phyloP scores from a whole-genome alignment of 2,113 vertebrate species.

The Carassius gibelio region DNA sequence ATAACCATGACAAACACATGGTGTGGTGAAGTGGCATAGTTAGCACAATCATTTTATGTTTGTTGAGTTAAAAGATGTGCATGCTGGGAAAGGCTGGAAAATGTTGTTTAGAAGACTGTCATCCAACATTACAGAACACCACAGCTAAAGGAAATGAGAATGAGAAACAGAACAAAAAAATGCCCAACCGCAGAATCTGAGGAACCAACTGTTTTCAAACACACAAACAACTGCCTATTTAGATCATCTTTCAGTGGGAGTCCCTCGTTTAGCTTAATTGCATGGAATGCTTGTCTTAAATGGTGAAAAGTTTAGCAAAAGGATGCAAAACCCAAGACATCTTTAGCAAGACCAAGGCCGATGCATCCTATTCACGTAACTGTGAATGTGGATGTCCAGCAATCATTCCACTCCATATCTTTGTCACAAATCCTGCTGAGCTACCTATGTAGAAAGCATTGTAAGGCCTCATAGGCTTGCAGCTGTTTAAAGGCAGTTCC shows the following conservation, averaged over 20 bases:
- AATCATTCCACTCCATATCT: slow-evolving; percentile 6
- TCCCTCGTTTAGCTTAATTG: slow-evolving; percentile 3
- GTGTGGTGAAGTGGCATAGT: not conserved
- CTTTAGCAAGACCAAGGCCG: not conserved
- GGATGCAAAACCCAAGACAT: not conserved
- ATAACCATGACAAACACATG: slow-evolving; percentile 5
- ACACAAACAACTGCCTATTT: slow-evolving; percentile 36
- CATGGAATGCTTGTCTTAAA: slow-evolving; percentile 9
- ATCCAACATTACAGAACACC: slow-evolving; percentile 24
- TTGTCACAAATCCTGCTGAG: not conserved
- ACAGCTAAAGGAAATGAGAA: slow-evolving; percentile 23
- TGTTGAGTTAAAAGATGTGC: not conserved
- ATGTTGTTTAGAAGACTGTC: slow-evolving; percentile 33
- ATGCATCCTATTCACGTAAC: not conserved
- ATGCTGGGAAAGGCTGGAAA: slow-evolving; percentile 4
- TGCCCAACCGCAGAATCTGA: not conserved
- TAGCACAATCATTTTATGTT: not conserved
- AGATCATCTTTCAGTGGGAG: slow-evolving; percentile 3
- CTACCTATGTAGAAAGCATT: not conserved
- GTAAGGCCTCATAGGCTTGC: not conserved
- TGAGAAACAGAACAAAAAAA: slow-evolving; percentile 25
- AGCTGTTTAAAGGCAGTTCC: not conserved
- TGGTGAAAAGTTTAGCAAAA: slow-evolving; percentile 17
- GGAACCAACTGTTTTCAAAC: not conserved
- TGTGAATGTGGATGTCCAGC: not conserved